Percentiles rank a stretch among this genome's conserved stretches.
Conservation (phyloP, 2,797 vertebrate species). For the Microchirus variegatus region DNA sequence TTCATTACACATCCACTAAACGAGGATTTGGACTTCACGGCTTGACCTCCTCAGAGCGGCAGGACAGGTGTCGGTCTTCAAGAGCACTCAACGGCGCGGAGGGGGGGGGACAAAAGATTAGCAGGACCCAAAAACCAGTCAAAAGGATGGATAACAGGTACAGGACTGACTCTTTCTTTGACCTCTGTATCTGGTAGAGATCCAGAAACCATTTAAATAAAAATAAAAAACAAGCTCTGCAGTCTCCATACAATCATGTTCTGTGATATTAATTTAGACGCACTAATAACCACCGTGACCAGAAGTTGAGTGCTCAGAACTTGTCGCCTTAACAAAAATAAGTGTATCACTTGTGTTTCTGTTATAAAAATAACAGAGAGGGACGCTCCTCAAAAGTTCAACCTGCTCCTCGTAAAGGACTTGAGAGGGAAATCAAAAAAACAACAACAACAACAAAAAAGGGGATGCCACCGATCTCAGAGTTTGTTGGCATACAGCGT, state of each 20-base stretch:
- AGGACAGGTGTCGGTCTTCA: constrained; percentile 31
- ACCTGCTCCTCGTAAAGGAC: constrained; percentile 24
- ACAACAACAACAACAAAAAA: too few species aligned
- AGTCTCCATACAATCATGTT: constrained; percentile 26
- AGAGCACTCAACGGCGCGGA: constrained; percentile 34
- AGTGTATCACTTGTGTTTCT: constrained; percentile 17
- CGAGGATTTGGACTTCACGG: constrained; percentile 42
- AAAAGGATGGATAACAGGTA: constrained; percentile 23
- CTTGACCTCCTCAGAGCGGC: constrained; percentile 19
- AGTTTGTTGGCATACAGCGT: constrained; percentile 97
- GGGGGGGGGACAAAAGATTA: constrained; percentile 12
- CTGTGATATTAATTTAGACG: constrained; percentile 26
- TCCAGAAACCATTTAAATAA: constrained; percentile 18
- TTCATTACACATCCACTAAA: constrained; percentile 44
- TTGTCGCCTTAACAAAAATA: constrained; percentile 36
- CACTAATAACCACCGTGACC: constrained; percentile 17
- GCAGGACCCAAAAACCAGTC: constrained; percentile 3
- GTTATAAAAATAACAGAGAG: constrained; percentile 3
- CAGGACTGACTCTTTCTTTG: constrained; percentile 6
- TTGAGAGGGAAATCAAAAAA: constrained; percentile 25
- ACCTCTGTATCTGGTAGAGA: constrained; percentile 22
- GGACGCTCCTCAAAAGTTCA: constrained; percentile 22
- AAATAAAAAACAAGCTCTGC: constrained; percentile 13
- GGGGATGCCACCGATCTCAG: constrained; percentile 73
- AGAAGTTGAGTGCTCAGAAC: constrained; percentile 20